These are phyloP conservation scores for Dicycla oo DNA, from an alignment of 2,888 invertebrate genomes.

Conservation along the genomic window DNA sequence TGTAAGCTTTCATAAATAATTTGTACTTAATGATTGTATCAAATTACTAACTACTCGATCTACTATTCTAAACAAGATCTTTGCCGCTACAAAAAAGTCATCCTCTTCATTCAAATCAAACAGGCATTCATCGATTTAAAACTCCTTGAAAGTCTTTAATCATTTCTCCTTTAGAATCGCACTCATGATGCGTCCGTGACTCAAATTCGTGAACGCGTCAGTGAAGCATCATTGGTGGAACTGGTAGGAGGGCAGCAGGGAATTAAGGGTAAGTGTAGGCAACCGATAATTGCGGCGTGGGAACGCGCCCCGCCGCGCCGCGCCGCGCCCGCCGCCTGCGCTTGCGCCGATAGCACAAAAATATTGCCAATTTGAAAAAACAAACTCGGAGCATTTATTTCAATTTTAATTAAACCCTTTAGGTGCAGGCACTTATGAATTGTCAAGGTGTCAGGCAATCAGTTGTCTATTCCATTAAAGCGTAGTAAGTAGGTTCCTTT, in stretches of 20 bases:
- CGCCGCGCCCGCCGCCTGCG: conserved; percentile 21
- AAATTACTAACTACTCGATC: background rate
- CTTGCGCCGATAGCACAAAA: conserved; percentile 58
- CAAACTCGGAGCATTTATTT: background rate
- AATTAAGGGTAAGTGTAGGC: conserved; percentile 87
- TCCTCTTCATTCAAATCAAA: background rate
- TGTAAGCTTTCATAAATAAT: too few relatives aligned
- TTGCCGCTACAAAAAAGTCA: background rate
- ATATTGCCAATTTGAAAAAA: conserved; percentile 39
- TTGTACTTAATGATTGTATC: background rate
- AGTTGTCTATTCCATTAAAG: background rate
- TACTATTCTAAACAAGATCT: background rate
- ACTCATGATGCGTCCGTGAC: conserved; percentile 55
- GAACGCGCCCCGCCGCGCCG: conserved; percentile 71
- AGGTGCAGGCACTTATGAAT: background rate
- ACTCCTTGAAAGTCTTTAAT: background rate
- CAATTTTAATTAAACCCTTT: background rate
- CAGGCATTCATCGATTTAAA: background rate
- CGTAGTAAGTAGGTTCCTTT: too few relatives aligned
- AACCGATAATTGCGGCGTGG: conserved; percentile 88
- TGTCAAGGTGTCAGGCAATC: background rate
- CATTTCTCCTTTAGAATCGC: conserved; percentile 5
- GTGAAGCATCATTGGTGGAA: conserved; percentile 69
- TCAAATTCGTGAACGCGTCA: conserved; percentile 66
- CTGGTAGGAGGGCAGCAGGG: conserved; percentile 78